Conservation (phyloP, 2,797 vertebrate species). For the Tarsius wallacei region DNA sequence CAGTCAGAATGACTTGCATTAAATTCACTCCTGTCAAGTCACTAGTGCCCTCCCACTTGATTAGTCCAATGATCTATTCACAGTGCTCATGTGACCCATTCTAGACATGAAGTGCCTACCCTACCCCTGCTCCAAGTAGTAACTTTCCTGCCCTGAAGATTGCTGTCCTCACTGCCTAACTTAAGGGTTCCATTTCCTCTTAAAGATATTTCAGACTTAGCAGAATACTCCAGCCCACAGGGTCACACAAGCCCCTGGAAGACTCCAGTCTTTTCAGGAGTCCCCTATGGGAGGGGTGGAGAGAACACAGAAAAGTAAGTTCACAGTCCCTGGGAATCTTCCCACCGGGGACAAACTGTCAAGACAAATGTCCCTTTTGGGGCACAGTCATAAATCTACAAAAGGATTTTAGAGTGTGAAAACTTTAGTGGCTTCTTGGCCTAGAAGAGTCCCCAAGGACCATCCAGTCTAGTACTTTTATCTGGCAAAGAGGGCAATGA, state of each 20-base stretch:
- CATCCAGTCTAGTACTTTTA: background rate
- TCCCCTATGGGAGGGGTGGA: background rate
- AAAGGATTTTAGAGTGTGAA: conserved; percentile 45
- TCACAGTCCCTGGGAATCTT: background rate
- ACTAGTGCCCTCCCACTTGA: background rate
- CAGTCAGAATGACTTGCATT: background rate
- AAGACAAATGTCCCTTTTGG: background rate
- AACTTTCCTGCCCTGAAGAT: background rate
- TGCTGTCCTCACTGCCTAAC: background rate
- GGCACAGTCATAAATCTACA: conserved; percentile 34
- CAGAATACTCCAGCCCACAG: background rate
- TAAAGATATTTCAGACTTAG: background rate
- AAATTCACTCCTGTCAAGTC: background rate
- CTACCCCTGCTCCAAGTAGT: background rate
- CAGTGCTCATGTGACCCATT: background rate
- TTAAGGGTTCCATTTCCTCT: background rate
- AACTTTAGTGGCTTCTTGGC: background rate
- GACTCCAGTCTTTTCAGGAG: background rate
- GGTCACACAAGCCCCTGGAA: background rate
- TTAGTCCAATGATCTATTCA: background rate
- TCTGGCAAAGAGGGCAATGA: background rate
- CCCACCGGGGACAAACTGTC: background rate
- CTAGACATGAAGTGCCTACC: background rate
- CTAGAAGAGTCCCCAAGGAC: background rate
- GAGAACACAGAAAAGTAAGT: background rate